Base-by-base conservation (phyloP, 2,797 vertebrate species). In the Labroides dimidiatus region DNA sequence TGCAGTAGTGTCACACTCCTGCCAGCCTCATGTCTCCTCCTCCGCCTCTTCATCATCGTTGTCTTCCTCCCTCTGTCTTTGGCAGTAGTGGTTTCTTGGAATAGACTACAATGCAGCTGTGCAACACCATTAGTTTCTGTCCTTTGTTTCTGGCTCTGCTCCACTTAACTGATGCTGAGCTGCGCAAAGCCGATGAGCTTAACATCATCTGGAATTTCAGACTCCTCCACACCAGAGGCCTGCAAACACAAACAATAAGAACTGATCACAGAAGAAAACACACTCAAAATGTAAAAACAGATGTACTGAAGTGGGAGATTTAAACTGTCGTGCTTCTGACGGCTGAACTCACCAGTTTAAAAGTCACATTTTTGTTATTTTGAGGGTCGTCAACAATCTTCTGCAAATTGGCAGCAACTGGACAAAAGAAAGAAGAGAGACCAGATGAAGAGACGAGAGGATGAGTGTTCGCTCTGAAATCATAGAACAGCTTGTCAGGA, bases 381-480 rank as follows among this genome's bases (percentile, higher is more conserved):
- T 94, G 95, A 69, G 97, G 96, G 87, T 98, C 97, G 70, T 98
- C 97, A 74, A 98, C 97, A 89, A 98, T 98, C 93, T 98, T 98
- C 92, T 98, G 97, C 92, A 98, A 94, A 93, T 98, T 98, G 83
- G 97, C 97, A 89, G 97, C 97, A 93, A 98, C 97, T 98, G 86
- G 64, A 93, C 89, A 80, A 51, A 85, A 64, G 16, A 82, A 0
- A 37, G 49, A 60, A 91, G 3, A 36, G 66, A 47, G 43, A 19
- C 50, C 12, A 20, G 21, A 54, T 39, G 47, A 54, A 12, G 37
- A 42, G 6, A 33, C 20, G 20, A 15, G 11, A 12, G 12, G 23
- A 21, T 51, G 39, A 20, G 23, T 9, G 8, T 33, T 4, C 8
- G 7, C 5, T 4, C 14, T 44, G 6, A 50, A 42, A 36, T 55